Evolutionary conservation across 2,113 vertebrate genomes (phyloP), one percentile per base, ranked within the genome.

Genomic region (Calidris pugnax): DNA sequence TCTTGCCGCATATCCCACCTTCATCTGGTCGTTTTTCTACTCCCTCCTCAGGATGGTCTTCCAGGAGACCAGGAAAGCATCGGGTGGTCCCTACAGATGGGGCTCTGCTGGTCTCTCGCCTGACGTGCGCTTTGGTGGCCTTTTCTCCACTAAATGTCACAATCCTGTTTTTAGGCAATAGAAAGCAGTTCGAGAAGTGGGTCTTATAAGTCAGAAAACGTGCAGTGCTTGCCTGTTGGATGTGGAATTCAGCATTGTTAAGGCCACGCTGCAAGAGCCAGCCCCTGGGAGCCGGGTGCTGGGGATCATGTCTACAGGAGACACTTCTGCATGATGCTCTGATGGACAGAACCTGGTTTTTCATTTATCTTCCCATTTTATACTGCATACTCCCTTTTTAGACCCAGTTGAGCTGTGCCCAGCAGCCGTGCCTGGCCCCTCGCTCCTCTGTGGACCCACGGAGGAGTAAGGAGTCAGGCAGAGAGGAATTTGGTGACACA

Each of bases 61-160:
- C 51, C 30, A 33, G 71, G 51, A 89, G 32, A 43, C 4, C 50
- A 1, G 9, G 60, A 45, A 24, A 47, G 26, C 1, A 1, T 32
- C 1, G 9, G 30, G 47, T 33, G 71, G n/a, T 55, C 50, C 55
- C 7, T 0, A 30, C 55, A 47, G 21, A 50, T 53, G 56, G 62
- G 62, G 55, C 27, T 81, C 60, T 62, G 27, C 27, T 39, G 64
- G n/a, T 67, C 41, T 7, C 62, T 67, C 1, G 0, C 4, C 1
- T 1, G 1, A 33, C 0, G 0, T 26, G 48, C 0, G 2, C 26
- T 76, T 37, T 26, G 76, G 57, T 76, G 87, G 72, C 57, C 11
- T 91, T 72, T 64, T 67, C 53, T 67, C 32, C 45, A 12, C 37
- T 68, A 14, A 75, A 22, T 11, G 19, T 59, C 76, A 62, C 57